A percentile compares a stretch with the other conserved stretches of the same genome.
These are phyloP conservation scores for Caenorhabditis panamensis DNA, from an alignment of 2,888 invertebrate species.

Conservation along the genomic window DNA sequence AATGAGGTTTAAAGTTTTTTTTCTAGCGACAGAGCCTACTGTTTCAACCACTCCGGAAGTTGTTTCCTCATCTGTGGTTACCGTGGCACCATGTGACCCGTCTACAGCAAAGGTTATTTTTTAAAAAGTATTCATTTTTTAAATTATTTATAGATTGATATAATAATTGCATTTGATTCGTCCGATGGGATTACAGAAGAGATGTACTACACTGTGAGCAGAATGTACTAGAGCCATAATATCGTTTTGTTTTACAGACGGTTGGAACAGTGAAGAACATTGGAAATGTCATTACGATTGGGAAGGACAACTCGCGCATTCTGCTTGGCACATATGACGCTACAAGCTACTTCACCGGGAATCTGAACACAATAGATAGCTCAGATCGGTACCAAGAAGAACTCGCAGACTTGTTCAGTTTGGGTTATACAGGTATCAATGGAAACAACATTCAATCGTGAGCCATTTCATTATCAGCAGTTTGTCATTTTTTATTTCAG, in stretches of 20 bases:
- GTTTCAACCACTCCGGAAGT: slow-evolving; percentile 14
- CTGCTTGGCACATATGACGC: slow-evolving; percentile 59
- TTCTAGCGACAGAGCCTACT: slow-evolving; percentile 44
- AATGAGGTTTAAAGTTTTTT: slow-evolving; percentile 8
- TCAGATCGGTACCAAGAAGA: slow-evolving; percentile 34
- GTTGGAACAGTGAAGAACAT: slow-evolving; percentile 39
- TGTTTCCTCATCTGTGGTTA: slow-evolving; percentile 13
- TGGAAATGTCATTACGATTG: slow-evolving; percentile 36
- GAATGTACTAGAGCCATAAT: too few species aligned
- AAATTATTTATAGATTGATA: slow-evolving; percentile 35
- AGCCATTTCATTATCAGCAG: too few species aligned
- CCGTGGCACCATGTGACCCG: slow-evolving; percentile 48
- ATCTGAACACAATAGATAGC: slow-evolving; percentile 52
- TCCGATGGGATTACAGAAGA: slow-evolving; percentile 54
- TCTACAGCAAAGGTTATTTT: slow-evolving; percentile 32
- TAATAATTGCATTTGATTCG: slow-evolving; percentile 63
- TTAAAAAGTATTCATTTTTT: background rate
- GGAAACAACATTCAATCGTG: slow-evolving; percentile 69
- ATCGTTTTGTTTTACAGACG: slow-evolving; percentile 30
- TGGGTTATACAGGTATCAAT: slow-evolving; percentile 62
- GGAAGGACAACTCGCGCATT: slow-evolving; percentile 35
- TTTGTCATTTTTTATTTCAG: too few species aligned
- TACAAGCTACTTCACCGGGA: slow-evolving; percentile 26
- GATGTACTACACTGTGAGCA: slow-evolving; percentile 40
- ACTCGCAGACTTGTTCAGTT: slow-evolving; percentile 34